Percentiles rank a stretch among this genome's conserved stretches.
Conservation (phyloP, 2,888 invertebrate genomes). For the Dorcus parallelipipedus region DNA sequence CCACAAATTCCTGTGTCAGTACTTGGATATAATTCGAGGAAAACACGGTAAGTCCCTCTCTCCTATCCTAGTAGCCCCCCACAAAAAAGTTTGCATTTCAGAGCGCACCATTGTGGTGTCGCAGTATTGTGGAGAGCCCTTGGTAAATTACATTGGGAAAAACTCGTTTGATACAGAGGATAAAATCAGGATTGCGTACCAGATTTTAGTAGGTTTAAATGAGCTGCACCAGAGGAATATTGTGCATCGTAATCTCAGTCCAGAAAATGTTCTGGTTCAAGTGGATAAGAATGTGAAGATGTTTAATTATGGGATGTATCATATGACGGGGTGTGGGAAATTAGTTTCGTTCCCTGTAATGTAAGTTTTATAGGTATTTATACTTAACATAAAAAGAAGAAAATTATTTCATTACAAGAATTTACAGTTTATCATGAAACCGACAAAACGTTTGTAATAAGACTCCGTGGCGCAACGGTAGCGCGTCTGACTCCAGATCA, state of each 20-base stretch:
- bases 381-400: too few relatives aligned
- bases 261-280: slow-evolving; percentile 79
- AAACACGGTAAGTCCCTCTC: slow-evolving; percentile 76
- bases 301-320: slow-evolving; percentile 90
- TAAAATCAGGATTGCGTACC: slow-evolving; percentile 65
- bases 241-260: slow-evolving; percentile 75
- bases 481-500: slow-evolving; percentile 98
- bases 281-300: slow-evolving; percentile 72
- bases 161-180: slow-evolving; percentile 51
- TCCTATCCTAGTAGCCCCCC: not conserved
- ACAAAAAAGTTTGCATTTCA: slow-evolving; percentile 42
- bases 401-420: too few relatives aligned
- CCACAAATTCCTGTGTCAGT: slow-evolving; percentile 81
- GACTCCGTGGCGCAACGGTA: slow-evolving; percentile 97
- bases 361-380: slow-evolving; percentile 51
- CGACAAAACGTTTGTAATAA: not conserved
- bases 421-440: not conserved
- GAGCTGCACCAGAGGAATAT: slow-evolving; percentile 72
- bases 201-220: slow-evolving; percentile 68
- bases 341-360: slow-evolving; percentile 89
- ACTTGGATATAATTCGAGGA: slow-evolving; percentile 86
- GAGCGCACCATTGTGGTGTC: slow-evolving; percentile 80
- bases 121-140: slow-evolving; percentile 69
- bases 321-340: slow-evolving; percentile 83
- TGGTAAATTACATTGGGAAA: slow-evolving; percentile 54